These are phyloP conservation scores for Nilaparvata lugens DNA, from an alignment of 1,140 invertebrate genomes.

Conservation along the genomic window DNA sequence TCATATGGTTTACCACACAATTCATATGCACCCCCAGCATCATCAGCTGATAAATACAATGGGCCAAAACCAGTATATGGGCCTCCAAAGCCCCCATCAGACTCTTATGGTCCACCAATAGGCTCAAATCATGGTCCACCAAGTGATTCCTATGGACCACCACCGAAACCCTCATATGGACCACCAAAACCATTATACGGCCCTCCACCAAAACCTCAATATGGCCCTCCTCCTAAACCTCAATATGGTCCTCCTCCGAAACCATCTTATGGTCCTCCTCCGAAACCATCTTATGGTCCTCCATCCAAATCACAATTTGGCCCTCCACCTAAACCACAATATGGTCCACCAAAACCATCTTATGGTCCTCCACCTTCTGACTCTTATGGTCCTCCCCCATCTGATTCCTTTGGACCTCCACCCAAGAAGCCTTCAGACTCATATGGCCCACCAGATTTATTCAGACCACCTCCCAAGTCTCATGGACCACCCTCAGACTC, in stretches of 20 bases:
- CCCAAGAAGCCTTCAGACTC: conserved; percentile 28
- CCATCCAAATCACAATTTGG: conserved; percentile 25
- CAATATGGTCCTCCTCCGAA: conserved; percentile 34
- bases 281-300: conserved; percentile 28
- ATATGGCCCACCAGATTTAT: background rate
- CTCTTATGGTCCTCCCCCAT: conserved; percentile 33
- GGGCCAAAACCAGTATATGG: conserved; percentile 38
- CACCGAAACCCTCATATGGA: conserved; percentile 26
- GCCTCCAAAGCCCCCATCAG: conserved; percentile 33
- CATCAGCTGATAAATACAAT: conserved; percentile 26
- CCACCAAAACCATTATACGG: conserved; percentile 34
- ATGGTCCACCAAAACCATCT: conserved; percentile 37
- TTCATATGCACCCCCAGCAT: conserved; percentile 24
- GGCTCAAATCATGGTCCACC: conserved; percentile 13
- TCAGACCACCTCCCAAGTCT: conserved; percentile 30
- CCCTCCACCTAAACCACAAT: conserved; percentile 36
- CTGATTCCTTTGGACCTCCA: conserved; percentile 34
- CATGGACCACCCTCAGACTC: conserved; percentile 31
- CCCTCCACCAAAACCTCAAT: conserved; percentile 26
- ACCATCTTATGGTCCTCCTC: conserved; percentile 25
- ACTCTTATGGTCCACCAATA: conserved; percentile 32
- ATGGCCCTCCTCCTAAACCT: conserved; percentile 31
- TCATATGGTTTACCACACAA: conserved; percentile 20
- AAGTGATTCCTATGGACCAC: conserved; percentile 18
- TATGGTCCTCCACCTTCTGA: conserved; percentile 38